A percentile compares a stretch with the other conserved stretches of the same genome.
Conservation (phyloP, 2,888 invertebrate species). For the Helleia helle region DNA sequence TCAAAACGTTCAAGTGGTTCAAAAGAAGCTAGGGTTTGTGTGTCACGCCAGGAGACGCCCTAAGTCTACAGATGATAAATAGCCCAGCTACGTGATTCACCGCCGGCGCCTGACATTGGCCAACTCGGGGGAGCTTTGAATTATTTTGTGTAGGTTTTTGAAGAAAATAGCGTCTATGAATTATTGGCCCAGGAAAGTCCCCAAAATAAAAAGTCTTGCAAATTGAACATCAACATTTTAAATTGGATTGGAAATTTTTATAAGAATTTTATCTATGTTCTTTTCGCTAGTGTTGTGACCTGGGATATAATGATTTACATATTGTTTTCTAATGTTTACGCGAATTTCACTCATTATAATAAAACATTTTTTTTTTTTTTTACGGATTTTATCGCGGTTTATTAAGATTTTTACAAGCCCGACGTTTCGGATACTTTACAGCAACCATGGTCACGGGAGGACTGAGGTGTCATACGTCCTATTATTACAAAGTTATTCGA, state of each 20-base stretch:
- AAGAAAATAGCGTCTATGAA: constrained; percentile 26
- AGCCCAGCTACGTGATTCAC: constrained; percentile 38
- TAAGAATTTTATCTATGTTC: neutral
- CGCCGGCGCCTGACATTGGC: constrained; percentile 24
- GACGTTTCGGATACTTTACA: too few relatives aligned
- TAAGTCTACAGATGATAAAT: constrained; percentile 39
- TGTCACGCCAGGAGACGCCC: constrained; percentile 30
- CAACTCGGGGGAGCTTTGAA: constrained; percentile 22
- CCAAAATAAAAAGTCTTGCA: constrained; percentile 4
- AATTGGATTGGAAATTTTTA: constrained; percentile 4
- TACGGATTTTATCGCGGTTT: too few relatives aligned
- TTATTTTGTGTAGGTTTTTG: constrained; percentile 25
- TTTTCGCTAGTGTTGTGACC: too few relatives aligned
- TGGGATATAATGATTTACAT: too few relatives aligned
- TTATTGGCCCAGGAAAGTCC: constrained; percentile 17
- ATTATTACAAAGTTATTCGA: too few relatives aligned
- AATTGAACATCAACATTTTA: neutral
- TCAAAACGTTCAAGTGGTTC: constrained; percentile 3
- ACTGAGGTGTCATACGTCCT: too few relatives aligned
- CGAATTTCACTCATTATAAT: too few relatives aligned
- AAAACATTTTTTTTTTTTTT: too few relatives aligned
- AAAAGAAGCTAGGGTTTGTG: constrained; percentile 5
- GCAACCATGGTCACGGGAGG: too few relatives aligned
- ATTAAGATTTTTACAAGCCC: too few relatives aligned
- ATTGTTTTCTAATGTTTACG: too few relatives aligned